These are phyloP conservation scores for Diadema setosum DNA, from an alignment of 35 echinoderm and acorn worm species.

Conservation along the genomic window DNA sequence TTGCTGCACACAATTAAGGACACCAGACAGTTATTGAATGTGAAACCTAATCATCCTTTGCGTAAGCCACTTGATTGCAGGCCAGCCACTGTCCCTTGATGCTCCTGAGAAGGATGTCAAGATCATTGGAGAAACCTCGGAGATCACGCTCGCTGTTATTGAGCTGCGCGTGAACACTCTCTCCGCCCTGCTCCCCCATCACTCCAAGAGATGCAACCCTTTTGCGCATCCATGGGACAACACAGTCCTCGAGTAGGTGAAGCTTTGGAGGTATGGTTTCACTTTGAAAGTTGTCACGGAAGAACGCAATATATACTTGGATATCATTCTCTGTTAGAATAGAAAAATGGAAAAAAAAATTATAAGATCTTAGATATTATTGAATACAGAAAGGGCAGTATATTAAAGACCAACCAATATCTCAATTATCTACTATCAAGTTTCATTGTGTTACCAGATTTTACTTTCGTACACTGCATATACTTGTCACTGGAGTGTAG, in stretches of 20 bases:
- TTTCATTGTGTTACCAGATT: too few relatives aligned
- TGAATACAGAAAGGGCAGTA: too few relatives aligned
- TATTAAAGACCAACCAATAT: too few relatives aligned
- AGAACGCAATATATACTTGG: neutral
- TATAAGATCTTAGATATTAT: neutral
- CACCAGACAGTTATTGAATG: too few relatives aligned
- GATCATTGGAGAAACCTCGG: neutral
- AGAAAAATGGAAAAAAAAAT: neutral
- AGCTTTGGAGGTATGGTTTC: neutral
- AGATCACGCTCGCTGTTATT: neutral
- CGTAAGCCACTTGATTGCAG: too few relatives aligned
- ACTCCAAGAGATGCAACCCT: neutral
- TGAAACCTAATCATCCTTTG: too few relatives aligned
- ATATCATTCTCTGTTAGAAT: neutral
- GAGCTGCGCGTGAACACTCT: neutral
- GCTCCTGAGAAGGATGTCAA: neutral
- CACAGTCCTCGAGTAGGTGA: neutral
- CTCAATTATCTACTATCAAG: neutral
- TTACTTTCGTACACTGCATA: too few relatives aligned
- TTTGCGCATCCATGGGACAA: neutral
- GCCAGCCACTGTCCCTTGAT: neutral
- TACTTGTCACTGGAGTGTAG: too few relatives aligned
- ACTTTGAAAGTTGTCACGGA: neutral
- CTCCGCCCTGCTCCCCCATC: neutral
- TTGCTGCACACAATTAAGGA: too few relatives aligned